Evolutionary conservation across 1,140 invertebrate genomes (phyloP).

Genomic region (Drosophila watanabei): DNA sequence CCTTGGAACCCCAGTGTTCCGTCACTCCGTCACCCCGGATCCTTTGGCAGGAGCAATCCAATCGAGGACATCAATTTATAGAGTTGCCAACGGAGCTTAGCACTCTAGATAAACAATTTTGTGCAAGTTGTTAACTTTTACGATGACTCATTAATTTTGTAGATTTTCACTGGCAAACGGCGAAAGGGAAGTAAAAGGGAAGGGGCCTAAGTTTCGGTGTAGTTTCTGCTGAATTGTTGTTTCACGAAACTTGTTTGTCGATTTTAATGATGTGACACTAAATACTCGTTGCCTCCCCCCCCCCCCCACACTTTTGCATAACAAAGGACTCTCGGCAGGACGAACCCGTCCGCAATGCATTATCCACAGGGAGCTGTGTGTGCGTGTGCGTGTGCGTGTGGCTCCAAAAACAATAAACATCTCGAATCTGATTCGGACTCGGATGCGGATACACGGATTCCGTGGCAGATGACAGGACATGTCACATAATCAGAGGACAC

Average conservation of each 20-base stretch:
- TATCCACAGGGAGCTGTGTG: constrained; percentile 1
- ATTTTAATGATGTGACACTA: constrained; percentile 71
- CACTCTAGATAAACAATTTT: constrained; percentile 85
- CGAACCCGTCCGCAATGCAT: constrained; percentile 10
- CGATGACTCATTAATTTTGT: constrained; percentile 83
- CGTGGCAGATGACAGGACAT: constrained; percentile 24
- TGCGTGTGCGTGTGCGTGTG: neutral
- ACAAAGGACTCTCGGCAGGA: constrained; percentile 8
- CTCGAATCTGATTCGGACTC: constrained; percentile 11
- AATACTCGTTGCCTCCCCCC: constrained; percentile 28
- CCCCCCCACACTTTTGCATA: constrained; percentile 15
- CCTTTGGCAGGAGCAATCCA: constrained; percentile 50
- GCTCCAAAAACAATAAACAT: constrained; percentile 27
- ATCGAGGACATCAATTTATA: constrained; percentile 78
- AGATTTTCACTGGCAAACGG: constrained; percentile 60
- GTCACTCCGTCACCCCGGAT: neutral
- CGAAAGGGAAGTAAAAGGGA: neutral
- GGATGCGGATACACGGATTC: constrained; percentile 9
- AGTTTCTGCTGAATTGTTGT: constrained; percentile 71
- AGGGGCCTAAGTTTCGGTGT: constrained; percentile 13
- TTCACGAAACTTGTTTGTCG: constrained; percentile 66
- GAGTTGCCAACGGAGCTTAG: constrained; percentile 44
- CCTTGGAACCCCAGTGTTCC: neutral
- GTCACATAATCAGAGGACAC: constrained; percentile 25
- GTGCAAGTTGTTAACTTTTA: constrained; percentile 84